phyloP scores from a whole-genome alignment of 2,888 invertebrate genomes.

The Sarcophaga carnaria region DNA sequence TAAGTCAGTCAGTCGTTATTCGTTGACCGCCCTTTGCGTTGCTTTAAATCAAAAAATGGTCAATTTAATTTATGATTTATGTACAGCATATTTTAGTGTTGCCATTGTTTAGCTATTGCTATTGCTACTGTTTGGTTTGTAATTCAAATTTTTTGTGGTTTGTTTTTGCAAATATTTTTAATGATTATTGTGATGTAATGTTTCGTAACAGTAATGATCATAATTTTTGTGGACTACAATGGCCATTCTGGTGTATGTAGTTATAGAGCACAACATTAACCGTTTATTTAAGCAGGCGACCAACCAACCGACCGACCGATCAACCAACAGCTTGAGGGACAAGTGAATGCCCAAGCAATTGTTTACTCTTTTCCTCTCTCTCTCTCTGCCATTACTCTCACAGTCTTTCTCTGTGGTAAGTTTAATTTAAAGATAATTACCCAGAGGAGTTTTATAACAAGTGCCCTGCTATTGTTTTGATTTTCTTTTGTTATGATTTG shows the following conservation, averaged over 20 bases:
- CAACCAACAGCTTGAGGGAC: background rate
- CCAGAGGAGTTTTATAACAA: slow-evolving; percentile 11
- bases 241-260: background rate
- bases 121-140: slow-evolving; percentile 12
- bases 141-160: background rate
- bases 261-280: background rate
- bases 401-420: background rate
- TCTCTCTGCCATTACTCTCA: too few species aligned
- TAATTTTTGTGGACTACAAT: background rate
- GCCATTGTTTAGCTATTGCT: slow-evolving; percentile 16
- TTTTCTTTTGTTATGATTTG: background rate
- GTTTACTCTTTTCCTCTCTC: background rate
- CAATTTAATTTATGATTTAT: slow-evolving; percentile 42
- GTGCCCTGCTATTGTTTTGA: background rate
- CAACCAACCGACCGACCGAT: background rate
- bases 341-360: background rate
- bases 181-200: background rate
- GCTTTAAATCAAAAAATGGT: slow-evolving; percentile 26
- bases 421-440: background rate
- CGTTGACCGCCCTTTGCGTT: slow-evolving; percentile 9
- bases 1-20: background rate
- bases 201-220: background rate
- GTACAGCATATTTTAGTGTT: background rate
- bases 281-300: background rate
- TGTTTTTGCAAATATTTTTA: background rate